Base-by-base conservation (phyloP, 2,113 vertebrate species). In the Neopipo cinnamomea region DNA sequence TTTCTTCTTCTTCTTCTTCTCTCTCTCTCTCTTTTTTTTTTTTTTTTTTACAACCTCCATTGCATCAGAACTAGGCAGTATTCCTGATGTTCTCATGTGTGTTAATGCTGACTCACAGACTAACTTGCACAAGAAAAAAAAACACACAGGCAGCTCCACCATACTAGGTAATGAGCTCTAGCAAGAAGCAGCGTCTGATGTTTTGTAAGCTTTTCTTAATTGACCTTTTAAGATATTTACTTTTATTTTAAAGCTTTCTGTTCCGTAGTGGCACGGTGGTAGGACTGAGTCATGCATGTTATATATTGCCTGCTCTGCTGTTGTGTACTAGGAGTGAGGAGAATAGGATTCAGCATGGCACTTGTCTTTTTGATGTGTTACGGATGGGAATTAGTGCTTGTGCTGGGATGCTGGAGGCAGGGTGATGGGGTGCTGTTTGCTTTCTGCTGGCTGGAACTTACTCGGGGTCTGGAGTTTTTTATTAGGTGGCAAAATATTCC, bases 71-170 rank as follows among this genome's bases (percentile, higher is more conserved):
- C 91, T 93, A 91, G 96, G 95, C 97, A 95, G 91, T 91, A 83
- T 91, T 97, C 92, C 96, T 92, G 84, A 79, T 88, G 74, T 89
- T 94, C 94, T 96, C 97, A 88, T 91, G 62, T 96, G 96, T 94
- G 95, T 96, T 95, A 95, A 67, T 97, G 97, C 97, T 95, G 96
- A 96, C 98, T 97, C 95, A 98, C 93, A 96, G 97, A 94, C 94
- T 92, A 92, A 95, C 96, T 96, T 93, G 96, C 97, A 93, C 75
- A 88, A 97, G 96, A 94, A 93, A 91, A 91, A 89, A 97, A 96
- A 94, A 91, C 94, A 96, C 91, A 92, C 80, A 95, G 93, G 84
- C 81, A 92, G 94, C 88, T 87, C 93, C 88, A 79, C 97, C 93
- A 93, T 93, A 93, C 94, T 95, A 96, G 97, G 97, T 95, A 91